Evolutionary conservation across 2,888 invertebrate genomes (phyloP).

Genomic region (Sinopyrophorus schimmeli): DNA sequence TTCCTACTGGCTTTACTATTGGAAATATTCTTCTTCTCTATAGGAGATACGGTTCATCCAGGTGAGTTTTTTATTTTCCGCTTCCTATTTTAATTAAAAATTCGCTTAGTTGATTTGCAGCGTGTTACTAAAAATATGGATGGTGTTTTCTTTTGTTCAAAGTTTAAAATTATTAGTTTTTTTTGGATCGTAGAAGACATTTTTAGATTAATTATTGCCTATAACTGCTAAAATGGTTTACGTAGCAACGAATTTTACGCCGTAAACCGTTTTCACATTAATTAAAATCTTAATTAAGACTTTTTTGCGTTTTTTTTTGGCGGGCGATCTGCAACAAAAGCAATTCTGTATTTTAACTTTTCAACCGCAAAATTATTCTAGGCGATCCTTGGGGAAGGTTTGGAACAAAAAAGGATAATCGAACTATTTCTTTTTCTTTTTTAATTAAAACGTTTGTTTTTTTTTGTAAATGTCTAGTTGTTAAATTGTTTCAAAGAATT

Average conservation of each 20-base stretch:
- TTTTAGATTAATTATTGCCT: neutral
- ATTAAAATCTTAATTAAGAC: constrained; percentile 11
- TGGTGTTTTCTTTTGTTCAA: no score
- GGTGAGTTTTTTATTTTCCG: constrained; percentile 45
- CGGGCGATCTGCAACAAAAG: no score
- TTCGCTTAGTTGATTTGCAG: no score
- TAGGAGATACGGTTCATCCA: constrained; percentile 53
- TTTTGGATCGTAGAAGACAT: neutral
- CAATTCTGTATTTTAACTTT: constrained; percentile 7
- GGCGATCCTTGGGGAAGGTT: constrained; percentile 2
- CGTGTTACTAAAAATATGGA: no score
- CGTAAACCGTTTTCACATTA: constrained; percentile 8
- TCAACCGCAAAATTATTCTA: constrained; percentile 9
- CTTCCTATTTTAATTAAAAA: no score
- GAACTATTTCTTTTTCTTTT: no score
- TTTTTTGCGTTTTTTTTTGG: constrained; percentile 2
- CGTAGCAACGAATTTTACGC: no score
- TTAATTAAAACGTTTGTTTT: no score
- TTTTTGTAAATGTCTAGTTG: no score
- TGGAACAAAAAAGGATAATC: no score
- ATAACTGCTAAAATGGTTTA: no score
- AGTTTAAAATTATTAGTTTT: neutral
- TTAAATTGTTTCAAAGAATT: no score
- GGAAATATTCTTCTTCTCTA: constrained; percentile 51
- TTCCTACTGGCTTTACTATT: constrained; percentile 51